Evolutionary conservation across 2,797 vertebrate genomes (phyloP), one percentile per base, ranked within the genome.

Genomic region (Sebastes kiyomatsui): DNA sequence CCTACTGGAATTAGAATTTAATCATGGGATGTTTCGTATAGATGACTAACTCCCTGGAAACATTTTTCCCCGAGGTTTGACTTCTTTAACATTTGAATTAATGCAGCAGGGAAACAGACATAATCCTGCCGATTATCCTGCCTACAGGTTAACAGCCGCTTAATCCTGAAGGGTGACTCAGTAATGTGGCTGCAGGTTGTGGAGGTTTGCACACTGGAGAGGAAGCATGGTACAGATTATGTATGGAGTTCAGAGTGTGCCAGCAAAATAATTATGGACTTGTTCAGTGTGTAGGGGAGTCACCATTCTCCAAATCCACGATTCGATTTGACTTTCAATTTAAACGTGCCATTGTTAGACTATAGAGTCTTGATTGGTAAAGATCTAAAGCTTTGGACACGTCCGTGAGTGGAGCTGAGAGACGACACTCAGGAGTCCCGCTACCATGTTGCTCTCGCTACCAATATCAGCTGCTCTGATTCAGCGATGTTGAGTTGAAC

Each of bases 21-120:
- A 69, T 80, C 68, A 54, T 10, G 2, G 27, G 16, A 32, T 52
- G 35, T 61, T 72, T 81, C 2, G 0, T 62, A 67, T 10, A 62
- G 30, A 69, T 85, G 68, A 60, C n/a, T 61, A 68, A 78, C 16
- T 71, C 28, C 18, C 30, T 56, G 42, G 4, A 72, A 64, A 66
- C 20, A 56, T 20, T 33, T 77, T 13, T 20, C 20, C 65, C 65
- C 5, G 9, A 2, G 46, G 56, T 70, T 77, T 76, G 56, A 67
- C 16, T 70, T 68, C 59, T 74, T 88, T 64, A 74, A 81, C 58
- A 64, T 87, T 77, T 70, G 38, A 79, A 64, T 75, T 38, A 61
- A 60, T 59, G 42, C 66, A 80, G 38, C 35, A 18, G 23, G 42
- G 22, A 69, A 72, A 74, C 20, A 72, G 30, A 66, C 67, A 23